Evolutionary conservation across 1,140 invertebrate species (phyloP), one percentile per base, ranked within the genome.

Genomic region (Stenopsyche tienmushanensis): DNA sequence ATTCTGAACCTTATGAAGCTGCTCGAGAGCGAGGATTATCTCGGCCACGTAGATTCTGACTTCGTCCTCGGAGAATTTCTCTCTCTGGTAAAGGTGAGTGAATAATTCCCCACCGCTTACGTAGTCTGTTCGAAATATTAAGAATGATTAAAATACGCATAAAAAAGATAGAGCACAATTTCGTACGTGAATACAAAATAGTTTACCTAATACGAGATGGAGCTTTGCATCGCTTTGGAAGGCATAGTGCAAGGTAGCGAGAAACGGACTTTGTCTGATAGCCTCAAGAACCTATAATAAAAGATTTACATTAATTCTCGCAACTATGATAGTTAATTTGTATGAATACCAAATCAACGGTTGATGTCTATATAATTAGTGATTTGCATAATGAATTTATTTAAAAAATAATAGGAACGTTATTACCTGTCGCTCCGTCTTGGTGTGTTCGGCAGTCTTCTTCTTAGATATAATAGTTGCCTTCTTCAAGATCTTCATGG

Each of bases 401-500:
- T n/a, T n/a, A n/a, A n/a, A n/a, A n/a, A n/a, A n/a, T n/a, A n/a
- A n/a, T n/a, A n/a, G n/a, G n/a, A n/a, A n/a, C n/a, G n/a, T n/a
- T n/a, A n/a, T 74, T 69, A 84, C 83, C 81, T 90, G 86, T 78
- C 94, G 80, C 77, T 97, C 94, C 0, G 93, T 95, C 80, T 91
- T 88, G 7, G 93, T 96, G 78, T 97, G 94, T 74, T 97, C 94
- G 0, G 94, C 90, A 21, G 93, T 96, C 78, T 97, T 96, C 72
- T 92, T 89, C 79, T 95, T 96, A 74, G 92, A 90, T 1, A 94
- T 89, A 64, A 96, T 93, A 1, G 90, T 89, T 1, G 91, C 90
- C 76, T 95, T 95, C 74, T 93, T 93, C 67, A 97, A 79, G 39
- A 97, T 92, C 77, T 97, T 97, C 94, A 97, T 96, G 8, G 94